Base-by-base conservation (phyloP, 2,113 vertebrate species). In the Terrapene triunguis region DNA sequence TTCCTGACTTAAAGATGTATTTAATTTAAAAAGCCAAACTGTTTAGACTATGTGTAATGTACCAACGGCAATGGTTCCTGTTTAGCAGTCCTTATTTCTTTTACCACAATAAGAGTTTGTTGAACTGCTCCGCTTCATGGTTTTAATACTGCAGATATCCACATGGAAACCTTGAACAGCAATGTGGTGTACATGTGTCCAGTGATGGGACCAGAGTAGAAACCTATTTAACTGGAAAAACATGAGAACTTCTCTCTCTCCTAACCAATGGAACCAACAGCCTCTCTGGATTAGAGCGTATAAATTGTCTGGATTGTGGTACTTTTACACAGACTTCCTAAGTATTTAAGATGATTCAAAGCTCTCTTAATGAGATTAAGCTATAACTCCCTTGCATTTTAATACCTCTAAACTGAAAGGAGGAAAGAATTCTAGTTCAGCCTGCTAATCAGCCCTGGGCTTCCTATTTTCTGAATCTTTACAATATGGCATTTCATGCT, bases 311-410 rank as follows among this genome's bases (percentile, higher is more conserved):
- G 94, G 93, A 95, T 94, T 93, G 89, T 93, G 89, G 89, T 86
- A 92, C 94, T 97, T 69, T 96, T 96, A 91, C 42, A 95, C 85
- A 97, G 94, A 62, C 87, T 96, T 96, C 89, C 85, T 92, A 97
- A 95, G 91, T 86, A 87, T 53, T 95, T 97, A 92, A 97, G 82
- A 97, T 96, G 96, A 97, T 97, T 97, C 97, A 97, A 90, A 96
- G 96, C 96, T 95, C 93, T 1, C 13, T 96, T 94, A 97, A 95
- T 97, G 96, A 96, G 95, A 98, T 96, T 98, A 96, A 96, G 78
- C 90, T 97, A 50, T 79, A 97, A 85, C 1, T 3, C 80, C 95
- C 85, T 88, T 94, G 90, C 84, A 48, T 96, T 96, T 97, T 96
- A 98, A 97, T 96, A 96, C 91, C 84, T 91, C 24, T 5, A 22